Percentiles rank a stretch among this genome's conserved stretches.
phyloP scores from a whole-genome alignment of 2,113 vertebrate species.

The Pteropus alecto region DNA sequence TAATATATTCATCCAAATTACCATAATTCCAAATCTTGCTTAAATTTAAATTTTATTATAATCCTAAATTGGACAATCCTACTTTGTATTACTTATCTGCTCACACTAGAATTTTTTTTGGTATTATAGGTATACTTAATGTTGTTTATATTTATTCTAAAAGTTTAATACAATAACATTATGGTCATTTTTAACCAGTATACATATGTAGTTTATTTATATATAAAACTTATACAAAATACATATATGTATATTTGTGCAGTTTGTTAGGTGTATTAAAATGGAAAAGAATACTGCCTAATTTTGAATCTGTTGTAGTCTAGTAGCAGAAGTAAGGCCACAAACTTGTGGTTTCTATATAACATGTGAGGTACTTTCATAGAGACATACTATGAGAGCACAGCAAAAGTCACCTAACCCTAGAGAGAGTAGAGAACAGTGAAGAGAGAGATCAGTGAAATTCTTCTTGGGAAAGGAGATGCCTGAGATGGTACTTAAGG shows the following conservation, averaged over 20 bases:
- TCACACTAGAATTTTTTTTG: background rate
- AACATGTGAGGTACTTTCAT: background rate
- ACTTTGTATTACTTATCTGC: slow-evolving; percentile 2
- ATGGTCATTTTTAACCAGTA: background rate
- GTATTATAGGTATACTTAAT: background rate
- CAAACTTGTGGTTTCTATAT: background rate
- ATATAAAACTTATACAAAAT: background rate
- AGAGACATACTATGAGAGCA: background rate
- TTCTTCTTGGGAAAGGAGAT: background rate
- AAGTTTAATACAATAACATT: slow-evolving; percentile 22
- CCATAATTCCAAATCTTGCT: background rate
- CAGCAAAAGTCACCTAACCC: background rate
- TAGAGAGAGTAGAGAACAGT: background rate
- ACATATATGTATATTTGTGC: background rate
- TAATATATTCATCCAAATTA: background rate
- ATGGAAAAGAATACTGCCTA: background rate
- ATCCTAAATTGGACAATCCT: background rate
- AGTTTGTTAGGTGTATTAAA: background rate
- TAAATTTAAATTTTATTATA: slow-evolving; percentile 38
- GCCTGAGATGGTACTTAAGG: background rate
- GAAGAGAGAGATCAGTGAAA: background rate
- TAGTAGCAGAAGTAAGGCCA: background rate
- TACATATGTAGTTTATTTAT: background rate
- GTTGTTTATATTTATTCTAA: background rate
- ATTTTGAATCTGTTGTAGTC: background rate